Evolutionary conservation across 1,140 invertebrate species (phyloP).

Genomic region (Apis cerana): DNA sequence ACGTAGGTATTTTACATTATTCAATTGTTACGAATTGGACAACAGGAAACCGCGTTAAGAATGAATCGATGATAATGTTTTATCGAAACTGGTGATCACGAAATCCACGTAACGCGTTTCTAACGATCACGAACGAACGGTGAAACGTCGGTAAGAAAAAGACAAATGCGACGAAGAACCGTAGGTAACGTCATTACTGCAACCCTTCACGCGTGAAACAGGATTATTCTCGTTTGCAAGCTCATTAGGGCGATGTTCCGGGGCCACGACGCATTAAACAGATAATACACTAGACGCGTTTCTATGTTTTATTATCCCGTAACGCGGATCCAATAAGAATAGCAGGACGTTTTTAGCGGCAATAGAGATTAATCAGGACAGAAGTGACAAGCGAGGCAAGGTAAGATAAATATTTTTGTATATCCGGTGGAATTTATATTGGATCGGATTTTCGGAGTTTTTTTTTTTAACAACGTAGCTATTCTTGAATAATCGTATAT

Average conservation of each 20-base stretch:
- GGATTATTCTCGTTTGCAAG: conserved; percentile 67
- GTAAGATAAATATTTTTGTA: neutral
- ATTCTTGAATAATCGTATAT: too few relatives aligned
- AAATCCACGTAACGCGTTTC: neutral
- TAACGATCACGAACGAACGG: neutral
- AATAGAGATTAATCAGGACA: neutral
- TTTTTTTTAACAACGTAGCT: too few relatives aligned
- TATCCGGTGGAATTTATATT: neutral
- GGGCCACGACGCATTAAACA: conserved; percentile 58
- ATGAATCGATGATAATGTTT: neutral
- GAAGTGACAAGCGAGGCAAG: neutral
- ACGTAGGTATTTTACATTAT: too few relatives aligned
- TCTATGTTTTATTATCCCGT: neutral
- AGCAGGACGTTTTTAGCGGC: neutral
- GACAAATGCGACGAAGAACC: conserved; percentile 47
- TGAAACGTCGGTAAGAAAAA: neutral
- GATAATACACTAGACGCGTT: conserved; percentile 35
- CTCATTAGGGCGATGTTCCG: conserved; percentile 50
- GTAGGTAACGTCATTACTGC: conserved; percentile 57
- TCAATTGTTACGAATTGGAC: too few relatives aligned
- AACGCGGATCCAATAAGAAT: conserved; percentile 43
- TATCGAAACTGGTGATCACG: neutral
- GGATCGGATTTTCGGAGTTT: too few relatives aligned
- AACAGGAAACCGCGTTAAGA: neutral
- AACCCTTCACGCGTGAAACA: conserved; percentile 62